Evolutionary conservation across 2,797 vertebrate species (phyloP).

Genomic region (Tapirus indicus): DNA sequence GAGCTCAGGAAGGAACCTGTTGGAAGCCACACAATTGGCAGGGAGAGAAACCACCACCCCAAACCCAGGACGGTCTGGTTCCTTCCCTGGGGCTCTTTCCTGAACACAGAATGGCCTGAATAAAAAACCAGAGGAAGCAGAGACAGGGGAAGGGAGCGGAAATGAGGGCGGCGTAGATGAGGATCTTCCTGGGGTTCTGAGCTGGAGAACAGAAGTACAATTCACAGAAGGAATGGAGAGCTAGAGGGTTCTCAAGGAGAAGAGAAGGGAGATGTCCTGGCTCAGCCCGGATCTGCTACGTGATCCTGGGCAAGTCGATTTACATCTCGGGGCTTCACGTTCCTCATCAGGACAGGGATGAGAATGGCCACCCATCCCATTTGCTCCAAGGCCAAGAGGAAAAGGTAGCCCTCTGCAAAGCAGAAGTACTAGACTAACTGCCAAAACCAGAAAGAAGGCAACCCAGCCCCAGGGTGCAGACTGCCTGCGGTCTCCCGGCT

Average conservation of each 20-base stretch:
- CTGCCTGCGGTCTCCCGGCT: slow-evolving; percentile 18
- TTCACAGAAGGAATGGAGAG: background rate
- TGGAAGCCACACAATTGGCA: background rate
- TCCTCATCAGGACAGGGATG: background rate
- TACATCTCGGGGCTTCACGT: background rate
- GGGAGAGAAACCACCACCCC: background rate
- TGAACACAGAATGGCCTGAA: background rate
- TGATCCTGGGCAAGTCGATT: background rate
- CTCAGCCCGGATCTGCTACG: background rate
- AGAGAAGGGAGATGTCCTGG: background rate
- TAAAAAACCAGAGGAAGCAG: background rate
- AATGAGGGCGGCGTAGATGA: background rate
- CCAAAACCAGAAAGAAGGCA: slow-evolving; percentile 63
- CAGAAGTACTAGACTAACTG: background rate
- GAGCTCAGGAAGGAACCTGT: background rate
- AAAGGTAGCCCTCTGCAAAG: slow-evolving; percentile 21
- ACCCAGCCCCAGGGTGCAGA: background rate
- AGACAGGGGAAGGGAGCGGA: background rate
- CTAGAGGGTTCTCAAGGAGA: background rate
- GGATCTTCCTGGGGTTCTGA: background rate
- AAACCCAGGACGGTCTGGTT: background rate
- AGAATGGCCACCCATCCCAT: background rate
- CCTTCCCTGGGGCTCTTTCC: background rate
- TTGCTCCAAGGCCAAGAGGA: background rate
- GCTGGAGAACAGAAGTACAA: background rate